Evolutionary conservation across 2,888 invertebrate genomes (phyloP).

Genomic region (Micoletzkya japonica): DNA sequence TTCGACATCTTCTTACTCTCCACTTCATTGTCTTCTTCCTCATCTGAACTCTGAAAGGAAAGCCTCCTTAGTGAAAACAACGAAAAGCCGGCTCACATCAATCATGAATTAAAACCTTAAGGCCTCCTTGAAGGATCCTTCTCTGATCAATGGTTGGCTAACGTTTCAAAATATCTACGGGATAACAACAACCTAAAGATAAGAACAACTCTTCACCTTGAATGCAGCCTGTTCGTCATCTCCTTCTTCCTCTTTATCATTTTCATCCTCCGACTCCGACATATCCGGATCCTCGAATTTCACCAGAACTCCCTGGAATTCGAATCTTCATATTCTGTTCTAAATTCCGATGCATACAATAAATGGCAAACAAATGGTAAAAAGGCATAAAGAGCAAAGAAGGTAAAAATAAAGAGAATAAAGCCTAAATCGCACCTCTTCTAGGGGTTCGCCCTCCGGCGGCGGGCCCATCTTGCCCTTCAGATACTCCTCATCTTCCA

Average conservation of each 20-base stretch:
- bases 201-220: neutral
- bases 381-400: no score
- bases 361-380: no score
- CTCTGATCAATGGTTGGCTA: no score
- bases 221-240: constrained; percentile 10
- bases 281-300: constrained; percentile 21
- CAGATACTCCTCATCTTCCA: constrained; percentile 34
- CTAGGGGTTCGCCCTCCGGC: neutral
- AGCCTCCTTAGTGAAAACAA: neutral
- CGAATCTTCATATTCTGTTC: no score
- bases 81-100: no score
- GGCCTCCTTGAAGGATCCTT: no score
- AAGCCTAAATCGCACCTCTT: no score
- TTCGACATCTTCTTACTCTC: neutral
- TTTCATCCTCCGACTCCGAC: constrained; percentile 25
- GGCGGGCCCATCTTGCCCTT: constrained; percentile 25
- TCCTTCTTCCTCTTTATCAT: constrained; percentile 10
- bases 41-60: constrained; percentile 9
- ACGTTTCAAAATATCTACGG: no score
- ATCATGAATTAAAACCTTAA: no score
- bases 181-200: neutral
- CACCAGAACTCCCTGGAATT: constrained; percentile 17
- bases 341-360: no score
- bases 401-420: no score
- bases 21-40: neutral